A percentile compares a stretch with the other conserved stretches of the same genome.
phyloP scores from a whole-genome alignment of 2,113 vertebrate genomes.

The Tachysurus fulvidraco region DNA sequence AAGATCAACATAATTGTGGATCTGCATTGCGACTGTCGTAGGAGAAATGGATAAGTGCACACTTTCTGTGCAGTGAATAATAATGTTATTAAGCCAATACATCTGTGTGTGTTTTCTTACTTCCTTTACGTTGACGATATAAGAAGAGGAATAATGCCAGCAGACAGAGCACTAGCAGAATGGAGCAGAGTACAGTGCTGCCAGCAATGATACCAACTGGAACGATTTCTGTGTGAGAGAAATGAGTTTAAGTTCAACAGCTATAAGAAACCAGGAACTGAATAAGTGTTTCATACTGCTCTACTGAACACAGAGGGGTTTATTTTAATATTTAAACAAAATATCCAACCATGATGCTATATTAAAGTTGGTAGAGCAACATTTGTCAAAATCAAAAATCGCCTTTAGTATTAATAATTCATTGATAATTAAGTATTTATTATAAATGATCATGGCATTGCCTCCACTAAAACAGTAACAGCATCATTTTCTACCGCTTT shows the following conservation, averaged over 20 bases:
- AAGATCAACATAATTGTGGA: not conserved
- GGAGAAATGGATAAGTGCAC: not conserved
- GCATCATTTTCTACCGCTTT: too few relatives aligned
- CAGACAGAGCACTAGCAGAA: conserved; percentile 81
- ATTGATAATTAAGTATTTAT: not conserved
- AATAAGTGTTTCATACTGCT: not conserved
- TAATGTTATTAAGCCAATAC: not conserved
- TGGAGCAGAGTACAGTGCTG: conserved; percentile 81
- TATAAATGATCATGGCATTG: not conserved
- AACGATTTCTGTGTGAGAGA: conserved; percentile 76
- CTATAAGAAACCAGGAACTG: not conserved
- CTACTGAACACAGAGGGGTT: not conserved
- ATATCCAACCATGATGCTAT: not conserved
- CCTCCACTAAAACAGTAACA: not conserved
- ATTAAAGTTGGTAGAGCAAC: not conserved
- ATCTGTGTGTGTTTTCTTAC: conserved; percentile 75
- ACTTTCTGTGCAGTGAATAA: not conserved
- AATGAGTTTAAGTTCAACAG: not conserved
- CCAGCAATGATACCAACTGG: conserved; percentile 87
- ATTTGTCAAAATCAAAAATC: not conserved
- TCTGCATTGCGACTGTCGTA: not conserved
- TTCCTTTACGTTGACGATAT: conserved; percentile 95
- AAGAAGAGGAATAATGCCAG: conserved; percentile 82
- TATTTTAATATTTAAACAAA: not conserved
- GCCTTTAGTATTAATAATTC: not conserved